Evolutionary conservation across 1,140 invertebrate species (phyloP).

Genomic region (Alviniconcha marisindica): DNA sequence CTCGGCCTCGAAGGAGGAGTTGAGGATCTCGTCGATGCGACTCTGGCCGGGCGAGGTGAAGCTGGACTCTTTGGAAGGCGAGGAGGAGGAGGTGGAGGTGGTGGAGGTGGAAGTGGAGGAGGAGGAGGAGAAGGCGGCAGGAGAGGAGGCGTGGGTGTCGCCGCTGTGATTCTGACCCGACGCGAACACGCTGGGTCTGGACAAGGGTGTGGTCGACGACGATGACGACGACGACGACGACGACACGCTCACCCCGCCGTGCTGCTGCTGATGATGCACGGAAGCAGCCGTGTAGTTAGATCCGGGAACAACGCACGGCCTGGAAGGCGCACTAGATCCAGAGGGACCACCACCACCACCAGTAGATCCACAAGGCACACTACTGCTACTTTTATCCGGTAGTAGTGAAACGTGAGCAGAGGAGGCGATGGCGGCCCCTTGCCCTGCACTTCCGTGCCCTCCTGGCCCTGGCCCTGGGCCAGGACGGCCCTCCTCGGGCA

Average conservation of each 20-base stretch:
- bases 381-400: too few species aligned
- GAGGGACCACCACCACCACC: too few species aligned
- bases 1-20: conserved; percentile 42
- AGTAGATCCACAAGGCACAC: too few species aligned
- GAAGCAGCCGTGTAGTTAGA: neutral
- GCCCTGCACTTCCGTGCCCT: neutral
- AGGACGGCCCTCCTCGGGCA: conserved; percentile 11
- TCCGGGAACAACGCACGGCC: neutral
- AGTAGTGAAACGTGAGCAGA: too few species aligned
- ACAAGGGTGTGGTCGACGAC: neutral
- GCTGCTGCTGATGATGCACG: neutral
- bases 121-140: neutral
- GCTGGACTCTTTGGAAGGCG: neutral
- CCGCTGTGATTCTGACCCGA: neutral
- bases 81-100: neutral
- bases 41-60: conserved; percentile 27
- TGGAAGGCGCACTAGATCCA: too few species aligned
- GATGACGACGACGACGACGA: neutral
- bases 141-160: neutral
- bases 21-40: conserved; percentile 43
- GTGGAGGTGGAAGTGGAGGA: neutral
- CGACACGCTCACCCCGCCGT: too few species aligned
- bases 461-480: too few species aligned
- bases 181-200: neutral
- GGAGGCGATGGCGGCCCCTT: too few species aligned